These are phyloP conservation scores for Philereme vetulata DNA, from an alignment of 2,888 invertebrate species.

Conservation along the genomic window DNA sequence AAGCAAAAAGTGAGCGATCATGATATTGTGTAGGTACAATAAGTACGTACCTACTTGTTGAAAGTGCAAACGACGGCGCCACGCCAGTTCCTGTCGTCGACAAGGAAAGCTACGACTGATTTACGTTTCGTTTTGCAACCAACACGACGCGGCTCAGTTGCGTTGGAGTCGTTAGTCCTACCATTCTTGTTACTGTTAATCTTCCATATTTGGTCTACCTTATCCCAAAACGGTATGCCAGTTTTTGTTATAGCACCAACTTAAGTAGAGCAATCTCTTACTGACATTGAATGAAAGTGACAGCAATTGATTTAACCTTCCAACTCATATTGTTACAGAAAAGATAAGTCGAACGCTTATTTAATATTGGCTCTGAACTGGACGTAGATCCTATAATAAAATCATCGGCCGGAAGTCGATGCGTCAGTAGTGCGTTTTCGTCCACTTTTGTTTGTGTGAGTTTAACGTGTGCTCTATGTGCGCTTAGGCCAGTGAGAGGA, in stretches of 20 bases:
- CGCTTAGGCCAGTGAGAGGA: slow-evolving; percentile 6
- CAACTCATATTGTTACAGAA: slow-evolving; percentile 3
- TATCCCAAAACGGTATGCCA: too few relatives aligned
- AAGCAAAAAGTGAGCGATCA: too few relatives aligned
- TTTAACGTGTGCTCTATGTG: slow-evolving; percentile 47
- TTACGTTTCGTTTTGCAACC: slow-evolving; percentile 34
- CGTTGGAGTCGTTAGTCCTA: slow-evolving; percentile 21
- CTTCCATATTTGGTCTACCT: neutral
- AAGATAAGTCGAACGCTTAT: slow-evolving; percentile 38
- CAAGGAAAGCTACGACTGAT: slow-evolving; percentile 39
- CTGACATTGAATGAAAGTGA: too few relatives aligned
- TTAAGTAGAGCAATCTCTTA: too few relatives aligned
- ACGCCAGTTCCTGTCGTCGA: slow-evolving; percentile 29
- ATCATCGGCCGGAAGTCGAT: slow-evolving; percentile 80
- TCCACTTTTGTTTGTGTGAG: slow-evolving; percentile 72
- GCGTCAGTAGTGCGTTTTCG: slow-evolving; percentile 79
- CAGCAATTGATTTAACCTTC: too few relatives aligned
- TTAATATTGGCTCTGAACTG: slow-evolving; percentile 50
- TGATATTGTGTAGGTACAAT: neutral
- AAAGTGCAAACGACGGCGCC: slow-evolving; percentile 27
- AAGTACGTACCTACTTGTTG: slow-evolving; percentile 13
- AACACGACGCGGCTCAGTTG: slow-evolving; percentile 20
- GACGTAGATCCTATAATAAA: slow-evolving; percentile 78
- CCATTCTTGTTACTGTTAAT: slow-evolving; percentile 4
- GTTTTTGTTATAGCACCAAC: too few relatives aligned